Base-by-base conservation (phyloP, 1,140 invertebrate genomes). In the Brachionus rotundiformis region DNA sequence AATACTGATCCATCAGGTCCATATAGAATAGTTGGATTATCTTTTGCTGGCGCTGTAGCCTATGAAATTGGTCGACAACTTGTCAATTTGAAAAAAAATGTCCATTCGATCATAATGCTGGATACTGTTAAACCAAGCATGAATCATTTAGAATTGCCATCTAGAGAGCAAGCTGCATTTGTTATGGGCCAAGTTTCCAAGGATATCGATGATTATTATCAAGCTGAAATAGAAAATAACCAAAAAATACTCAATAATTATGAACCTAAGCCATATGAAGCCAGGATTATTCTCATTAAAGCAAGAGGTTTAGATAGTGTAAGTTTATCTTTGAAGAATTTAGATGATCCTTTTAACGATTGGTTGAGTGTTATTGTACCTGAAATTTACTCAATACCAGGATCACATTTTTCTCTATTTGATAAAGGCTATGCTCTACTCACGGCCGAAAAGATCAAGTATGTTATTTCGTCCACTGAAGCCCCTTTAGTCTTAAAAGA, bases 11-110 rank as follows among this genome's bases (percentile, higher is more conserved):
- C 91, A 0, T 88, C 90, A 81, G 93, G 94, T 81, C 94, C 95
- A 0, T 96, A 95, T 88, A 91, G 91, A 23, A 86, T 99, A 47
- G 90, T 93, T 31, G 96, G 95, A 1, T 98, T 98, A 87, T 98
- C 96, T 0, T 98, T 94, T 87, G 96, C 96, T 61, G 92, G 93
- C 8, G 91, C 92, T 82, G 91, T 98, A 10, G 95, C 93, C 4
- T 94, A 96, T 85, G 96, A 98, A 89, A 97, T 98, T 92, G 93
- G 92, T 2, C 86, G 98, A 13, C 61, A 65, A 65, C 31, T 65
- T 16, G 49, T 54, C 3, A 19, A 54, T 54, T 16, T 19, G n/a
- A 7, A 54, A 16, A 54, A 54, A 54, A 16, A 1, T 25, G n/a
- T 54, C 16, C n/a, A 54, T 16, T 16, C 49, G 7, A 25, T 54